Evolutionary conservation across 92 coral and sea anemone genomes (phyloP).

Genomic region (Siderastrea siderea): DNA sequence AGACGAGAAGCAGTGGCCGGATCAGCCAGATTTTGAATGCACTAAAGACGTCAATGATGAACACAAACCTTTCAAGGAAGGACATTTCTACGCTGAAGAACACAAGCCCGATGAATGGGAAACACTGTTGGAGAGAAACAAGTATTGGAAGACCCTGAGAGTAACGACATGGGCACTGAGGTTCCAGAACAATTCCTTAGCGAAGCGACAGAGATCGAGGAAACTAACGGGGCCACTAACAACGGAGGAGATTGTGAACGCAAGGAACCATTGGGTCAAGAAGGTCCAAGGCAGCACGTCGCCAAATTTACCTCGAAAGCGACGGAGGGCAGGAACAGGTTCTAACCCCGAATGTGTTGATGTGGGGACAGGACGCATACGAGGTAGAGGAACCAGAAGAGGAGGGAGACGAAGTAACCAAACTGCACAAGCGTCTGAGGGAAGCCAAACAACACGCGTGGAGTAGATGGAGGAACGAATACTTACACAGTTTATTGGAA

Average conservation of each 20-base stretch:
- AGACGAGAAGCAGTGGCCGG: slow-evolving; percentile 48
- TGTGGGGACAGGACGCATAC: slow-evolving; percentile 42
- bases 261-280: slow-evolving; percentile 51
- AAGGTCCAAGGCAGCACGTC: slow-evolving; percentile 37
- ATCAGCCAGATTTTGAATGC: slow-evolving; percentile 40
- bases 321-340: slow-evolving; percentile 50
- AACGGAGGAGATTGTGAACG: slow-evolving; percentile 57
- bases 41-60: slow-evolving; percentile 35
- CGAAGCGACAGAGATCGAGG: slow-evolving; percentile 9
- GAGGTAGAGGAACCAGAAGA: slow-evolving; percentile 28
- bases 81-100: slow-evolving; percentile 10
- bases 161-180: slow-evolving; percentile 63
- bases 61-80: slow-evolving; percentile 42
- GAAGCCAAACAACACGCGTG: slow-evolving; percentile 42
- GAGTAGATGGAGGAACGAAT: slow-evolving; percentile 29
- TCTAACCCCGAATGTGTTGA: slow-evolving; percentile 52
- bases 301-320: slow-evolving; percentile 54
- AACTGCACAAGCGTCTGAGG: slow-evolving; percentile 18
- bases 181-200: slow-evolving; percentile 51
- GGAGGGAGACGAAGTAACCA: slow-evolving; percentile 26
- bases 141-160: slow-evolving; percentile 59
- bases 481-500: slow-evolving; percentile 59
- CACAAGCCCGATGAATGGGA: slow-evolving; percentile 70
- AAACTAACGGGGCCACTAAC: slow-evolving; percentile 54
- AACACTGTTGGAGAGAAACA: slow-evolving; percentile 47